Base-by-base conservation (phyloP, 1,140 invertebrate species). In the Arctopsyche grandis region DNA sequence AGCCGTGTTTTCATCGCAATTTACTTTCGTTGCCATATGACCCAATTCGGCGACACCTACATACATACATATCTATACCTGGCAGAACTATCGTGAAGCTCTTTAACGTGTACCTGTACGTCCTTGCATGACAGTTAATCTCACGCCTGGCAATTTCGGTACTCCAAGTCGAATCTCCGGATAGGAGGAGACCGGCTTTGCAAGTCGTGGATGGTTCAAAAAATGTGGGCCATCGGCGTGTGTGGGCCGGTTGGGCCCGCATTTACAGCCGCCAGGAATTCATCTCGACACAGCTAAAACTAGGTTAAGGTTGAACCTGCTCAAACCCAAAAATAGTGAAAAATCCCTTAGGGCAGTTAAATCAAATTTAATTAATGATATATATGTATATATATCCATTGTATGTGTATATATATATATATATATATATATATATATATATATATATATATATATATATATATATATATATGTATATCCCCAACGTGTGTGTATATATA, bases 221-320 rank as follows among this genome's bases (percentile, higher is more conserved):
- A 74, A 74, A 74, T 74, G 70, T 74, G 43, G 70, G 70, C 24
- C 70, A 56, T 26, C 70, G 4, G 19, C 46, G 70, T 52, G 70
- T 74, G 70, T 74, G 70, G 70, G 70, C 70, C 70, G 44, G 44
- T 43, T 43, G 38, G 46, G 21, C 44, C 38, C 44, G 44, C 38
- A 52, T 74, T 74, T 74, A 74, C 44, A 16, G 46, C 70, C 70
- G 46, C 21, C 38, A 74, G 70, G 70, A 74, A 74, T 74, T 56
- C 70, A 48, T 74, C 70, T 74, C 43, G 19, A 16, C 46, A 26
- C 7, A 5, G 9, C 46, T 44, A 38, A 48, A 74, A 74, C 70
- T 74, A 44, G 70, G 70, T 74, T 74, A 74, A 74, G 70, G 70
- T 74, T 74, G 70, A 74, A 74, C 43, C 46, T 52, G 43, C 21